These are phyloP conservation scores for Caenorhabditis inopinata DNA, from an alignment of 1,140 invertebrate genomes.

Conservation along the genomic window DNA sequence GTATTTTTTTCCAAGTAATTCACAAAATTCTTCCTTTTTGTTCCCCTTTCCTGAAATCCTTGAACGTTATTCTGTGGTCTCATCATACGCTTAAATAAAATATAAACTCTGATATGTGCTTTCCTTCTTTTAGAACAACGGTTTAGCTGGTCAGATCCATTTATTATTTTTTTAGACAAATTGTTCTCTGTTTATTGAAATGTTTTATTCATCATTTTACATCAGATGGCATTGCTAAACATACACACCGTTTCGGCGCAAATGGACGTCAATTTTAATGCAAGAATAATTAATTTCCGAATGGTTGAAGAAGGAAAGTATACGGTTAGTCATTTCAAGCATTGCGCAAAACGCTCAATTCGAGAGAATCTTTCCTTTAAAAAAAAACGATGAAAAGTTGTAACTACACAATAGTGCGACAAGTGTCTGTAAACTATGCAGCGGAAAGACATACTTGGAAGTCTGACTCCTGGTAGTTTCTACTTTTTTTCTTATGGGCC, in stretches of 20 bases:
- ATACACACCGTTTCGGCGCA: constrained; percentile 40
- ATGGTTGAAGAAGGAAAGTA: constrained; percentile 48
- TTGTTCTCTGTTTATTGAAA: background rate
- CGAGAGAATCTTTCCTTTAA: background rate
- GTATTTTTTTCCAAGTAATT: background rate
- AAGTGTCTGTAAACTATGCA: too few species aligned
- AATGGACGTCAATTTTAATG: constrained; percentile 40
- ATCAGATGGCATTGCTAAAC: constrained; percentile 49
- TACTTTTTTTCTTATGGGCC: too few species aligned
- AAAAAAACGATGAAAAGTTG: background rate
- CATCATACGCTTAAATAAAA: background rate
- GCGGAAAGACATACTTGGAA: too few species aligned
- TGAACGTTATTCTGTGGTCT: background rate
- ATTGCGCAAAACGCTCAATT: too few species aligned
- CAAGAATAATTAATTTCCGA: constrained; percentile 45
- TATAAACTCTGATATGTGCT: too few species aligned
- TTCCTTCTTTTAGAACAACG: background rate
- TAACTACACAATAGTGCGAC: too few species aligned
- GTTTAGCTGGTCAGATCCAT: constrained; percentile 16
- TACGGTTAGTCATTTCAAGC: constrained; percentile 38
- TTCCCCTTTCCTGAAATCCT: background rate
- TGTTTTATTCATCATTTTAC: too few species aligned
- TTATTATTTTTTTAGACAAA: background rate
- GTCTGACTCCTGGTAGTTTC: too few species aligned
- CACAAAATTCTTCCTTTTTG: background rate